A percentile compares a stretch with the other conserved stretches of the same genome.
Conservation (phyloP, 2,888 invertebrate species). For the Proisotoma minuta region DNA sequence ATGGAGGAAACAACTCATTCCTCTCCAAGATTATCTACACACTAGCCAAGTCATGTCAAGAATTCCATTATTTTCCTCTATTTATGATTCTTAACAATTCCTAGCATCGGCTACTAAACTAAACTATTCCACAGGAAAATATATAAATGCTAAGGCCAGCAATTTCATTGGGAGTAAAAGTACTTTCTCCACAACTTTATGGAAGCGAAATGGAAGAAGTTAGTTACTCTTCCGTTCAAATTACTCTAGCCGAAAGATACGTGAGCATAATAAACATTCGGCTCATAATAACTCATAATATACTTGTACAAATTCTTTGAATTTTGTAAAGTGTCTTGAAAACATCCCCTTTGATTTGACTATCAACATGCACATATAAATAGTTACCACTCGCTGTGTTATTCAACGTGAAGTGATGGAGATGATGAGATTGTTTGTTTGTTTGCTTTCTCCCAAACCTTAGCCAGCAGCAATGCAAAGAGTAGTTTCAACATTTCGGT, state of each 20-base stretch:
- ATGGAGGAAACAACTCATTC: conserved; percentile 19
- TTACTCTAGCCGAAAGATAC: not conserved
- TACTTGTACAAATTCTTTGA: not conserved
- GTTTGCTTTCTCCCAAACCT: not conserved
- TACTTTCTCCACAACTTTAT: not conserved
- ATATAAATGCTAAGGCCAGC: not conserved
- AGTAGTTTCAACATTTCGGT: not conserved
- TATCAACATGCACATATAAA: too few relatives aligned
- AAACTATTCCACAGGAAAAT: conserved; percentile 1
- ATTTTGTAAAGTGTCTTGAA: not conserved
- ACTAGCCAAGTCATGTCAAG: conserved; percentile 14
- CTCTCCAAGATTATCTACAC: not conserved
- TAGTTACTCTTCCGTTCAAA: conserved; percentile 6
- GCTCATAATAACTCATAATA: not conserved
- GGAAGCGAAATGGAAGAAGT: conserved; percentile 1
- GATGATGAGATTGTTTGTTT: too few relatives aligned
- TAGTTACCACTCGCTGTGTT: too few relatives aligned
- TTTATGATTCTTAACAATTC: conserved; percentile 14
- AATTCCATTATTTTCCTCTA: conserved; percentile 21
- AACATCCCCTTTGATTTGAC: too few relatives aligned
- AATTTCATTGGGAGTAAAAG: not conserved
- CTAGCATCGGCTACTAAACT: not conserved
- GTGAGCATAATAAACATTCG: not conserved
- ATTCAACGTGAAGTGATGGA: too few relatives aligned
- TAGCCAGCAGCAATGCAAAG: not conserved